Conservation (phyloP, 2,888 invertebrate genomes). For the Steinernema carpocapsae region DNA sequence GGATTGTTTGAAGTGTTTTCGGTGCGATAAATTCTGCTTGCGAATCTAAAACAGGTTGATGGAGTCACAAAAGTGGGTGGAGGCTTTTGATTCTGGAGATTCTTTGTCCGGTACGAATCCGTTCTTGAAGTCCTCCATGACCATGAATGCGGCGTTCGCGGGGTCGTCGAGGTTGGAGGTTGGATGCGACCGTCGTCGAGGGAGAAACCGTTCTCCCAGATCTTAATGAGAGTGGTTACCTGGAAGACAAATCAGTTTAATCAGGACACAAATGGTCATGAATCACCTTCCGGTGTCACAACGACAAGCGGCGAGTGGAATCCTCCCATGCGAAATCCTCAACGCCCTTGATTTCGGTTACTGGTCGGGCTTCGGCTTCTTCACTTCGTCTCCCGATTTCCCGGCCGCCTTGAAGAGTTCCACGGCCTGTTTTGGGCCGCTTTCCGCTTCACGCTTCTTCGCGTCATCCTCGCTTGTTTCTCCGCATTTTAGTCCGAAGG, state of each 20-base stretch:
- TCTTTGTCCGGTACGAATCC: constrained; percentile 30
- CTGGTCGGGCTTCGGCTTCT: background rate
- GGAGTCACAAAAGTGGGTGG: no score
- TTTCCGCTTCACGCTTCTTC: background rate
- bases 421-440: background rate
- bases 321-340: background rate
- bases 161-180: constrained; percentile 80
- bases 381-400: background rate
- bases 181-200: constrained; percentile 86
- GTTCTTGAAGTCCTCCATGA: constrained; percentile 75
- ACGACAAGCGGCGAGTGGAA: background rate
- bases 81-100: no score
- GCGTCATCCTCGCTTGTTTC: background rate
- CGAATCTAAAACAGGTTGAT: no score
- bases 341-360: no score
- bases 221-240: constrained; percentile 76
- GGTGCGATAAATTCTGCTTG: no score
- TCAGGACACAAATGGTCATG: background rate
- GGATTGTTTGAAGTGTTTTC: no score
- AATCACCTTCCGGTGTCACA: background rate
- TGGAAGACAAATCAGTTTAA: background rate
- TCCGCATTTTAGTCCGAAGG: no score
- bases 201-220: constrained; percentile 94
- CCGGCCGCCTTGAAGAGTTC: background rate
- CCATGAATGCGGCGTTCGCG: constrained; percentile 80